These are phyloP conservation scores for Bombus turneri DNA, from an alignment of 1,140 invertebrate genomes.

Conservation along the genomic window DNA sequence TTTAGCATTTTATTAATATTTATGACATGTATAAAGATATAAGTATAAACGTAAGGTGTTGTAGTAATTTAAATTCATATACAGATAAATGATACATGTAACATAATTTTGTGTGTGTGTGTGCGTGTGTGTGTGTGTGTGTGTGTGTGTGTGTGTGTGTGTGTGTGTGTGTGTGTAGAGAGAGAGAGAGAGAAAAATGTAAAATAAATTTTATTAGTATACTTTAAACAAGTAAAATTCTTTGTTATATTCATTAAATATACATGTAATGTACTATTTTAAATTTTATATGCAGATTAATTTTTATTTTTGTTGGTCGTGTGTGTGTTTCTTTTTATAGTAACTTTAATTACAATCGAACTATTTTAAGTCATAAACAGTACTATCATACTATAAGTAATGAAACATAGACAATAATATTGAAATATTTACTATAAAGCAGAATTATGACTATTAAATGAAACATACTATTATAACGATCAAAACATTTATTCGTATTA, in stretches of 20 bases:
- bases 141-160: too few species aligned
- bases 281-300: not conserved
- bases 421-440: not conserved
- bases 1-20: not conserved
- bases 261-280: not conserved
- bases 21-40: not conserved
- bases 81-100: not conserved
- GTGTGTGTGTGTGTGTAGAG: too few species aligned
- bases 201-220: conserved; percentile 18
- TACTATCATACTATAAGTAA: not conserved
- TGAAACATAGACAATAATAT: not conserved
- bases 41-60: not conserved
- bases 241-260: conserved; percentile 10
- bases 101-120: not conserved
- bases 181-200: not conserved
- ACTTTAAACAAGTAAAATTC: conserved; percentile 9
- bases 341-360: not conserved
- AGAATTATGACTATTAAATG: not conserved
- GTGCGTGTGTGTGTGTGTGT: too few species aligned
- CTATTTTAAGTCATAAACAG: not conserved
- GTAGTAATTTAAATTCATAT: too few species aligned
- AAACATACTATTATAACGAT: conserved; percentile 59
- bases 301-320: not conserved
- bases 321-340: not conserved
- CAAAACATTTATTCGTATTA: conserved; percentile 73